Conservation (phyloP, 2,113 vertebrate species). For the Equus przewalskii region DNA sequence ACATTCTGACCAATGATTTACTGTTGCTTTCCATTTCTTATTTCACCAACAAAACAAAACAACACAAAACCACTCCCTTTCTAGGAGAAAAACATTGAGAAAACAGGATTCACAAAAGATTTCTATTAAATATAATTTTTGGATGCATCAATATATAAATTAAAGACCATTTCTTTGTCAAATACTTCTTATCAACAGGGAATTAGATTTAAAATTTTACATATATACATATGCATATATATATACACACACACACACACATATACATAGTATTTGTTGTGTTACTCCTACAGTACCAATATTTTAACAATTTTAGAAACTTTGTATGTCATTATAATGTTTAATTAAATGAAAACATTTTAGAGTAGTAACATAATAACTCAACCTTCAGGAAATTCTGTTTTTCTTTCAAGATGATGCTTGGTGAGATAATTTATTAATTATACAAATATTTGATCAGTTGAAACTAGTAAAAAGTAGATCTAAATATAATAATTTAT, state of each 20-base stretch:
- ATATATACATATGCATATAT: neutral
- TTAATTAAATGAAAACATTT: neutral
- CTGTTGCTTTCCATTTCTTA: neutral
- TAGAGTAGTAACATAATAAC: neutral
- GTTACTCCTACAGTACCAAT: neutral
- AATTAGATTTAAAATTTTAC: neutral
- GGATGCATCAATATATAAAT: neutral
- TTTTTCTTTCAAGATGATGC: neutral
- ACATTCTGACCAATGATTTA: neutral
- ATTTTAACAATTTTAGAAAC: conserved; percentile 4
- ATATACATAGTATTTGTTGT: neutral
- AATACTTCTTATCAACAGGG: neutral
- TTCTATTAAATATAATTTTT: neutral
- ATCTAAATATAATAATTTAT: neutral
- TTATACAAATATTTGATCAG: neutral
- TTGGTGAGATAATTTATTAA: neutral
- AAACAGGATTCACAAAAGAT: neutral
- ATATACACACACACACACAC: neutral
- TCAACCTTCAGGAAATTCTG: neutral
- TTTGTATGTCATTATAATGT: neutral
- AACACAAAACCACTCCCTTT: neutral
- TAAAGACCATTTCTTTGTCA: neutral
- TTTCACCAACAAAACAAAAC: neutral
- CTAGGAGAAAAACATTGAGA: neutral
- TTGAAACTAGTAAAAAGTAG: neutral